A percentile compares a stretch with the other conserved stretches of the same genome.
These are phyloP conservation scores for Tetrao urogallus DNA, from an alignment of 2,113 vertebrate genomes.

Conservation along the genomic window DNA sequence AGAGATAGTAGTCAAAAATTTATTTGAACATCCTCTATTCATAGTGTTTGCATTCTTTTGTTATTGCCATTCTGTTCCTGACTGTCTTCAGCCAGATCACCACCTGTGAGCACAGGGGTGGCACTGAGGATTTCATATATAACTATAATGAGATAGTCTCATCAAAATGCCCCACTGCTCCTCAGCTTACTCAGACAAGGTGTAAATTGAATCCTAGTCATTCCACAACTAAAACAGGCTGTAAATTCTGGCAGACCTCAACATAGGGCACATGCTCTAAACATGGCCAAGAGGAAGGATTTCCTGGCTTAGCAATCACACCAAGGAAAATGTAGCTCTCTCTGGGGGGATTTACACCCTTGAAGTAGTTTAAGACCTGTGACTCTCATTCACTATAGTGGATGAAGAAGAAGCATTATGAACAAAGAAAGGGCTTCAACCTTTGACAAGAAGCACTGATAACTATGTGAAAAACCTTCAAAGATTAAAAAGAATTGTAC, in stretches of 20 bases:
- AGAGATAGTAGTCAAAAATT: neutral
- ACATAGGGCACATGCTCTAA: neutral
- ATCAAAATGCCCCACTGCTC: conserved; percentile 1
- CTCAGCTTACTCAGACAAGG: neutral
- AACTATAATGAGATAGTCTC: rapidly evolving
- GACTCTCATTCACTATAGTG: neutral
- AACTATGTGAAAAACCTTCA: neutral
- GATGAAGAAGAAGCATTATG: neutral
- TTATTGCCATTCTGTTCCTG: neutral
- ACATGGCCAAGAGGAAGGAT: neutral
- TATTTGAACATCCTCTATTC: neutral
- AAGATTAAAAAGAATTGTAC: neutral
- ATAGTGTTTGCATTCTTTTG: neutral
- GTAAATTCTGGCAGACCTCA: neutral
- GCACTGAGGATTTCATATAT: neutral
- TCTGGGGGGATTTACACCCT: neutral
- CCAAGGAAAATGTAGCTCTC: neutral
- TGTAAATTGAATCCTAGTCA: neutral
- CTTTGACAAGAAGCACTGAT: neutral
- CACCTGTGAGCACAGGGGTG: neutral
- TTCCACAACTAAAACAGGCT: neutral
- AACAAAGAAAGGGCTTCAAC: neutral
- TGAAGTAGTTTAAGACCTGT: neutral
- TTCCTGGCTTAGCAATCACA: neutral
- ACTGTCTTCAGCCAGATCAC: neutral